Base-by-base conservation (phyloP, 1,140 invertebrate species). In the Drosophila punjabiensis region DNA sequence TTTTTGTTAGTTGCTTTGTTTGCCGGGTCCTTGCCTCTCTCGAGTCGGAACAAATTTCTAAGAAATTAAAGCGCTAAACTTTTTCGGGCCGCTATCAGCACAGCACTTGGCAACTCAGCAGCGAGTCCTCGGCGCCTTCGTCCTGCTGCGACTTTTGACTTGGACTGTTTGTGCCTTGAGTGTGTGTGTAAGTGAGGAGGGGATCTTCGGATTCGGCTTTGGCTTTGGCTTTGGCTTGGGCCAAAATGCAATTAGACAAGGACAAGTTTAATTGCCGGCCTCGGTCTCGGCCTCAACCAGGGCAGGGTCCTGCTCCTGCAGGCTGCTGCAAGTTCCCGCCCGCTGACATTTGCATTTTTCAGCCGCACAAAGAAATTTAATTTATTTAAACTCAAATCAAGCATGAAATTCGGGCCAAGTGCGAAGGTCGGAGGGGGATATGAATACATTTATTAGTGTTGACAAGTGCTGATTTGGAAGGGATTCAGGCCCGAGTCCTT, bases 241-340 rank as follows among this genome's bases (percentile, higher is more conserved):
- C 81, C 81, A 85, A 91, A 91, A 92, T 91, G 90, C 89, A 92
- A 92, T 92, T 92, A 91, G 80, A 81, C 79, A 82, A 75, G 78
- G 90, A 92, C 90, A 92, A 92, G 81, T 91, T 92, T 92, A 92
- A 92, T 92, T 92, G 90, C 90, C 89, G 73, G 69, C 71, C 77
- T 48, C 32, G 58, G 41, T 50, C 48, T 50, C 14, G 48, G 48
- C 48, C 14, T 50, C 48, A 50, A 28, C 20, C 79, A 61, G 68
- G 52, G 18, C 39, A 43, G 24, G 47, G 39, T 53, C 67, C 63
- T 70, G 67, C 48, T 43, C 67, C 63, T 70, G 67, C 52, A 64
- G 66, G 56, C 62, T 50, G 55, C 45, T 87, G 79, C 79, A 87
- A 80, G 37, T 75, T 76, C 55, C 68, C 63, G 52, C 43, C 60